Conservation (phyloP, 2,797 vertebrate genomes). For the Acipenser oxyrinchus region DNA sequence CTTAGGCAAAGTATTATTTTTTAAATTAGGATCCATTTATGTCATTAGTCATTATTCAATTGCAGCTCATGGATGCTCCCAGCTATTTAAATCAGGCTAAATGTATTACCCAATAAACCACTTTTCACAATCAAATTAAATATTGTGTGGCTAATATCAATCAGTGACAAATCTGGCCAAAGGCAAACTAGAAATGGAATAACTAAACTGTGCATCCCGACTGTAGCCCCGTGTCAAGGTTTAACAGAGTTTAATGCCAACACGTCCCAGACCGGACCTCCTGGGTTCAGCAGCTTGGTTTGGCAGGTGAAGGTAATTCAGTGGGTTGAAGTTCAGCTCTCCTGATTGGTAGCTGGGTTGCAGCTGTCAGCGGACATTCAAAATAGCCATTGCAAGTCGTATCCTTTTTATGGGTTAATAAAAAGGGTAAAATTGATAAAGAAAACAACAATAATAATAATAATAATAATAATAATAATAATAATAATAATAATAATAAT, state of each 20-base stretch:
- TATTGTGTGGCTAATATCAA: not conserved
- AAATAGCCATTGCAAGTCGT: not conserved
- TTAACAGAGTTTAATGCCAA: not conserved
- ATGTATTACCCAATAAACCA: slow-evolving; percentile 5
- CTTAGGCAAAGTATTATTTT: slow-evolving; percentile 1
- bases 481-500: too few species aligned
- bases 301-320: too few species aligned
- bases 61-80: not conserved
- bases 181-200: not conserved
- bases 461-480: too few species aligned
- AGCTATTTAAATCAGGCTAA: not conserved
- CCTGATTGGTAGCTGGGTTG: too few species aligned
- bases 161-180: not conserved
- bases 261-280: too few species aligned
- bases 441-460: too few species aligned
- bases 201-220: not conserved
- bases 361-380: not conserved
- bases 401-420: not conserved
- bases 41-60: slow-evolving; percentile 3
- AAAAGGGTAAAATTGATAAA: not conserved
- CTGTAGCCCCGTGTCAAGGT: not conserved
- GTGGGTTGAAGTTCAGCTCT: too few species aligned
- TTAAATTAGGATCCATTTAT: slow-evolving; percentile 6
- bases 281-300: too few species aligned
- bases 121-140: slow-evolving; percentile 5